Conservation (phyloP, 2,888 invertebrate genomes). For the Amiota communis region DNA sequence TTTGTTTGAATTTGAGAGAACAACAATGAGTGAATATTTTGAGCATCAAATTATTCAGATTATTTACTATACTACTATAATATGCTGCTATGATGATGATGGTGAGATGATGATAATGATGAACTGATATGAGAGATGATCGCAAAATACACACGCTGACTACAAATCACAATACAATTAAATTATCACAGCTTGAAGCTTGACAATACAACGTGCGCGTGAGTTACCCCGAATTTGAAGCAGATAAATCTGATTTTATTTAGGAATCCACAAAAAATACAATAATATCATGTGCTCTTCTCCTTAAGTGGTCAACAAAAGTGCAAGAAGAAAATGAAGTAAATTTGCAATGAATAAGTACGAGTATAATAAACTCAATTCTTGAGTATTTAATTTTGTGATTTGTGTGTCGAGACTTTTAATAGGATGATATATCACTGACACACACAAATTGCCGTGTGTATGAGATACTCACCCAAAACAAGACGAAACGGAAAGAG, state of each 20-base stretch:
- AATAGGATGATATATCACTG: constrained; percentile 1
- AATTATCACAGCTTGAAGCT: constrained; percentile 63
- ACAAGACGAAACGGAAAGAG: background rate
- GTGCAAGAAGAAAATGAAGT: constrained; percentile 8
- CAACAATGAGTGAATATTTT: too few relatives aligned
- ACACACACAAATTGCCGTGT: background rate
- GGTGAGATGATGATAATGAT: background rate
- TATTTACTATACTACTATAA: too few relatives aligned
- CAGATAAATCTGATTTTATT: background rate
- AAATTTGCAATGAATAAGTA: constrained; percentile 1
- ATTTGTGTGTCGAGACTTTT: background rate
- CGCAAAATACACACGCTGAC: constrained; percentile 10
- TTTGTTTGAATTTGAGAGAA: too few relatives aligned
- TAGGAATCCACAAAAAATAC: too few relatives aligned
- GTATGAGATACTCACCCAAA: background rate
- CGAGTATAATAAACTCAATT: background rate
- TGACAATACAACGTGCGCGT: background rate
- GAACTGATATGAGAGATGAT: constrained; percentile 11
- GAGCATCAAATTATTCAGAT: too few relatives aligned
- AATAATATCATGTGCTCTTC: background rate
- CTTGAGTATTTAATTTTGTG: constrained; percentile 8
- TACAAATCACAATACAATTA: constrained; percentile 46
- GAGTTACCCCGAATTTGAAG: background rate
- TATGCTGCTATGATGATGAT: background rate
- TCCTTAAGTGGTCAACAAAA: constrained; percentile 6